A percentile compares a stretch with the other conserved stretches of the same genome.
These are phyloP conservation scores for Linnaemya tessellans DNA, from an alignment of 2,888 invertebrate species.

Conservation along the genomic window DNA sequence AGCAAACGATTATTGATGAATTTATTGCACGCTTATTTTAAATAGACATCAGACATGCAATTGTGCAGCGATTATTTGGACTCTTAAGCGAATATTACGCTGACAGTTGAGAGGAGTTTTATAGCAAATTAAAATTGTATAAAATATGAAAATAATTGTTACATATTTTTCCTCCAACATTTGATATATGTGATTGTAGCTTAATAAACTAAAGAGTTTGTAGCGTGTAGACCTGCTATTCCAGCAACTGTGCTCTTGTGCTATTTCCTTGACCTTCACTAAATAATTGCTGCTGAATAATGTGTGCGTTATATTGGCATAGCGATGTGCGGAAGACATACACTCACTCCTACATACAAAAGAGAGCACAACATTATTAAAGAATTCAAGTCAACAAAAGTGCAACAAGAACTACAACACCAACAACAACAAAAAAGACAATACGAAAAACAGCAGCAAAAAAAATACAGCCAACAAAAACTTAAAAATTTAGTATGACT, in stretches of 20 bases:
- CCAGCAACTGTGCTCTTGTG: background rate
- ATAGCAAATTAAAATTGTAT: background rate
- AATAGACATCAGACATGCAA: slow-evolving; percentile 38
- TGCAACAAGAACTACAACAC: slow-evolving; percentile 42
- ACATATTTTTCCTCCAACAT: too few species aligned
- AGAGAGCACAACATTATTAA: background rate
- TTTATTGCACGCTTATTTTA: slow-evolving; percentile 34
- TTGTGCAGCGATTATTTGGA: slow-evolving; percentile 13
- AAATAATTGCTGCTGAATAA: background rate
- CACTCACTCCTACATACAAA: background rate
- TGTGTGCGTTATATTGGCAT: slow-evolving; percentile 9
- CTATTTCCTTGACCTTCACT: slow-evolving; percentile 17
- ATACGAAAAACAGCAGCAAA: background rate
- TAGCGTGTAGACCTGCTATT: too few species aligned
- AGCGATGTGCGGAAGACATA: slow-evolving; percentile 11
- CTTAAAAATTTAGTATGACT: slow-evolving; percentile 44
- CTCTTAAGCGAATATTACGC: slow-evolving; percentile 1
- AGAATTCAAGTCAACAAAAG: slow-evolving; percentile 47
- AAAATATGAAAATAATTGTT: background rate
- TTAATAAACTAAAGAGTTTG: too few species aligned
- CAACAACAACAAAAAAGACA: background rate
- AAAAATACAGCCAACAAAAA: slow-evolving; percentile 11
- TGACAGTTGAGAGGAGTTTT: background rate
- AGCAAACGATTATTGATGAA: slow-evolving; percentile 36
- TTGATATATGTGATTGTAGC: too few species aligned